phyloP scores from a whole-genome alignment of 30 jellyfish, hydroid and myxozoan species.

The Pelagia noctiluca region DNA sequence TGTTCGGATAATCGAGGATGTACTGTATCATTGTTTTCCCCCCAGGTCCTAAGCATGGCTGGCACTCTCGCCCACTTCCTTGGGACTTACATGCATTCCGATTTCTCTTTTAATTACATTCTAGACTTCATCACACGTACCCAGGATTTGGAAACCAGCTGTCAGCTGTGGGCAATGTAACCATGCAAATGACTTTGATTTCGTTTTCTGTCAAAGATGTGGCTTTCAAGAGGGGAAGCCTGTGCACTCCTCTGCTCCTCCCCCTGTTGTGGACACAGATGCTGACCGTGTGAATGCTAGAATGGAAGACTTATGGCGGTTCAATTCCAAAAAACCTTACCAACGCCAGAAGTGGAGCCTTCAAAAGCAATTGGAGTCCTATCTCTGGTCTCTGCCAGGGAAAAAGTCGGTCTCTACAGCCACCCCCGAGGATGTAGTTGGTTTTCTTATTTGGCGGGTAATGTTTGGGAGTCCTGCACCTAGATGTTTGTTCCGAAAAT shows the following conservation, averaged over 20 bases:
- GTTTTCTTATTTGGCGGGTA: neutral
- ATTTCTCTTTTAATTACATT: neutral
- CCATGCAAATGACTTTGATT: neutral
- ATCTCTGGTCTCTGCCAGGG: neutral
- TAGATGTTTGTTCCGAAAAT: neutral
- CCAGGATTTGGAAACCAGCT: neutral
- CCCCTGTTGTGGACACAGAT: neutral
- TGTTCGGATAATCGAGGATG: too few species aligned
- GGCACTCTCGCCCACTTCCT: neutral
- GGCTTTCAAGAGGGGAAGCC: neutral
- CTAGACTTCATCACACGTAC: neutral
- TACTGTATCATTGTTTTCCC: neutral
- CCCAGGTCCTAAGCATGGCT: neutral
- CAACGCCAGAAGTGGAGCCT: neutral
- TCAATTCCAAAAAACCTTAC: neutral
- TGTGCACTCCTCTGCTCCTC: neutral
- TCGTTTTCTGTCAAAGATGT: neutral
- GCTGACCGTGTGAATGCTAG: neutral
- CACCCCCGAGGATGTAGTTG: neutral
- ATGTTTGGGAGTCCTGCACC: neutral
- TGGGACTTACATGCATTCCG: neutral
- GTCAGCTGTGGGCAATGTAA: neutral
- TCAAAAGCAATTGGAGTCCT: neutral
- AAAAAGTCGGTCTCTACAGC: neutral
- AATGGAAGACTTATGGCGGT: neutral